Percentiles rank a stretch among this genome's conserved stretches.
Evolutionary conservation across 2,113 vertebrate genomes (phyloP).

Genomic region (Zonotrichia leucophrys): DNA sequence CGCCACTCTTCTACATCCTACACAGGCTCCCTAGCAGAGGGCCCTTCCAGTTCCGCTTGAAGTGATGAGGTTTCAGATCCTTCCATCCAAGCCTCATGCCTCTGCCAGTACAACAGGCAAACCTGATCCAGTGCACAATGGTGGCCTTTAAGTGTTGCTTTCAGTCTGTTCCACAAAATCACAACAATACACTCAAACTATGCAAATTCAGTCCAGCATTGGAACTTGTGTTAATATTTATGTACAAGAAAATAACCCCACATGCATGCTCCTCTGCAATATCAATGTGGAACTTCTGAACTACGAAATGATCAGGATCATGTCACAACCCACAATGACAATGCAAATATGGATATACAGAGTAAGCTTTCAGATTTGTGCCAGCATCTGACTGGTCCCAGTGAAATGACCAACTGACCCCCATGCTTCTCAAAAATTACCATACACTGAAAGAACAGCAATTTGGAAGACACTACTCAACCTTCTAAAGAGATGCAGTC

Average conservation of each 20-base stretch:
- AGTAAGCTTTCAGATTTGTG: not conserved
- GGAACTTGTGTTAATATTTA: not conserved
- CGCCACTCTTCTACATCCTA: not conserved
- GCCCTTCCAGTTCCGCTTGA: not conserved
- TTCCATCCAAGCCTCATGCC: not conserved
- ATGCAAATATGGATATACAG: not conserved
- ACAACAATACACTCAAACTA: not conserved
- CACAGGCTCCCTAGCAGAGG: not conserved
- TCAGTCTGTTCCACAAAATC: not conserved
- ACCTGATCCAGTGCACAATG: not conserved
- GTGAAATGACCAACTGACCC: not conserved
- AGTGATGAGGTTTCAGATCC: not conserved
- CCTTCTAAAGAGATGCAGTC: not conserved
- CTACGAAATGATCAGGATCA: not conserved
- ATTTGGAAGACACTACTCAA: not conserved
- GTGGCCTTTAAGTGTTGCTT: not conserved
- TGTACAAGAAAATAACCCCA: not conserved
- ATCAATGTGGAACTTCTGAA: not conserved
- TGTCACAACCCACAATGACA: not conserved
- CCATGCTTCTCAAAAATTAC: not conserved
- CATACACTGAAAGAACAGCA: not conserved
- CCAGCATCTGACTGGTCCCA: not conserved
- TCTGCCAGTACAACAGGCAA: not conserved
- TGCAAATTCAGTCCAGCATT: not conserved
- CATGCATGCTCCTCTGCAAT: not conserved